Evolutionary conservation across 2,888 invertebrate species (phyloP).

Genomic region (Glaucopsyche alexis): DNA sequence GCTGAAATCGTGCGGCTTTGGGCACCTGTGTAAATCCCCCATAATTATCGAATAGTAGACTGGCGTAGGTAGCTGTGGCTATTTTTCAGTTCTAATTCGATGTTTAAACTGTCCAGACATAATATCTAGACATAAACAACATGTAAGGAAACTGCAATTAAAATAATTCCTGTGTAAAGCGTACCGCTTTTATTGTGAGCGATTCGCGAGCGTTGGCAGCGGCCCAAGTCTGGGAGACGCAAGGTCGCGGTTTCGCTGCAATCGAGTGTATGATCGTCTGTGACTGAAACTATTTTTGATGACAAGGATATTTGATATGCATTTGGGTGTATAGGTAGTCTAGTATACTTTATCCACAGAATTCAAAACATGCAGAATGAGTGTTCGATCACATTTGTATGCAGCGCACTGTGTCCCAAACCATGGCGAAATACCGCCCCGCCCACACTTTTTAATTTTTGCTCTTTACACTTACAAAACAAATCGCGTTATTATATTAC

Average conservation of each 20-base stretch:
- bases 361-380: too few relatives aligned
- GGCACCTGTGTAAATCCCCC: too few relatives aligned
- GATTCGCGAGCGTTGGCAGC: slow-evolving; percentile 51
- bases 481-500: too few relatives aligned
- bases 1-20: too few relatives aligned
- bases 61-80: too few relatives aligned
- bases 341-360: too few relatives aligned
- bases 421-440: too few relatives aligned
- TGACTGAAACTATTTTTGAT: slow-evolving; percentile 27
- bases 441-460: too few relatives aligned
- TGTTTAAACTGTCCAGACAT: not conserved
- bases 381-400: too few relatives aligned
- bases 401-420: too few relatives aligned
- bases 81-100: not conserved
- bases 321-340: not conserved
- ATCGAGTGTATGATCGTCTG: slow-evolving; percentile 32
- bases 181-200: slow-evolving; percentile 36
- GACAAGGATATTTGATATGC: not conserved
- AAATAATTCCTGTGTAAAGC: slow-evolving; percentile 17
- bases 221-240: slow-evolving; percentile 49
- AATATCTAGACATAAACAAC: not conserved
- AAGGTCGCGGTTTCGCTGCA: slow-evolving; percentile 51
- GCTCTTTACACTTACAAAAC: too few relatives aligned
- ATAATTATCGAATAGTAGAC: too few relatives aligned
- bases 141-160: slow-evolving; percentile 16